Percentiles rank a stretch among this genome's conserved stretches.
Conservation (phyloP, 2,113 vertebrate genomes). For the western clawed frog (Xenopus tropicalis) region UCB_Xtro_10.0 CM004445.2:37349001-37349500, state of each 20-base stretch:
- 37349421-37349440: not conserved
- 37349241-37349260: slow-evolving; percentile 21
- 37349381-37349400: not conserved
- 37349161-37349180: slow-evolving; percentile 10
- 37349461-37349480: too few relatives aligned
- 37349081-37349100: slow-evolving; percentile 4
- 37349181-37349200: slow-evolving; percentile 25
- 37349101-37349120: not conserved
- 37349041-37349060: slow-evolving; percentile 5
- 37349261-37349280: slow-evolving; percentile 17
- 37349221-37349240: slow-evolving; percentile 25
- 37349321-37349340: slow-evolving; percentile 20
- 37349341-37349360: slow-evolving; percentile 28
- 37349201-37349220: slow-evolving; percentile 6
- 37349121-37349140: slow-evolving; percentile 2
- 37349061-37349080: slow-evolving; percentile 9
- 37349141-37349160: not conserved
- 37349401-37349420: slow-evolving; percentile 3
- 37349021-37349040: not conserved
- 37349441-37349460: too few relatives aligned
- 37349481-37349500: too few relatives aligned
- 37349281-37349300: slow-evolving; percentile 40
- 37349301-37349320: slow-evolving; percentile 11
- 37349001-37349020: not conserved
- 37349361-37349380: slow-evolving; percentile 14